Percentiles rank a stretch among this genome's conserved stretches.
phyloP scores from a whole-genome alignment of 2,113 vertebrate genomes.

The Numida meleagris region DNA sequence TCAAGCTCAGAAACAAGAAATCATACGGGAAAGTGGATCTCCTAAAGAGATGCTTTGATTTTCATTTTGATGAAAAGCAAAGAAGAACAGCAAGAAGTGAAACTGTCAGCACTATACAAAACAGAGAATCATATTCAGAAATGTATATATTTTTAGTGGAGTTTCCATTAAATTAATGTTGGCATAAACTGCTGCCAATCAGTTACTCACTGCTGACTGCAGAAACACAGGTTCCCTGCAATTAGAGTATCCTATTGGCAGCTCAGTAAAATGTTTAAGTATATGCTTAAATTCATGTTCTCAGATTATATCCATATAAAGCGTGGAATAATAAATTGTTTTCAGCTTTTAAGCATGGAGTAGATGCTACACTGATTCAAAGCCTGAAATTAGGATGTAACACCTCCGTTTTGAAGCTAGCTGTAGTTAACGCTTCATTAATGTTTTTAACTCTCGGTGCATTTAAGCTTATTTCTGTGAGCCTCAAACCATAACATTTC shows the following conservation, averaged over 20 bases:
- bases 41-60: background rate
- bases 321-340: background rate
- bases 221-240: background rate
- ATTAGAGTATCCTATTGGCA: background rate
- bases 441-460: background rate
- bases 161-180: constrained; percentile 27
- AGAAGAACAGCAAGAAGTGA: background rate
- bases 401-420: background rate
- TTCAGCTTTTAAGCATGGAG: background rate
- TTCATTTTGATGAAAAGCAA: background rate
- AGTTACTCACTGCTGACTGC: background rate
- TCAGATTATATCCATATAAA: background rate
- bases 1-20: background rate
- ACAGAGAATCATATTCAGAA: background rate
- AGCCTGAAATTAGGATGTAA: background rate
- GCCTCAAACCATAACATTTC: background rate
- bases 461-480: background rate
- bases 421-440: background rate
- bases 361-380: background rate
- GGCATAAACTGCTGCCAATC: background rate
- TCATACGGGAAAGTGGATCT: background rate
- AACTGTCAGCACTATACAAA: background rate
- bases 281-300: background rate
- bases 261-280: background rate
- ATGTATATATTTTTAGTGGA: constrained; percentile 11